These are phyloP conservation scores for Clusia tigrina DNA, from an alignment of 2,888 invertebrate species.

Conservation along the genomic window DNA sequence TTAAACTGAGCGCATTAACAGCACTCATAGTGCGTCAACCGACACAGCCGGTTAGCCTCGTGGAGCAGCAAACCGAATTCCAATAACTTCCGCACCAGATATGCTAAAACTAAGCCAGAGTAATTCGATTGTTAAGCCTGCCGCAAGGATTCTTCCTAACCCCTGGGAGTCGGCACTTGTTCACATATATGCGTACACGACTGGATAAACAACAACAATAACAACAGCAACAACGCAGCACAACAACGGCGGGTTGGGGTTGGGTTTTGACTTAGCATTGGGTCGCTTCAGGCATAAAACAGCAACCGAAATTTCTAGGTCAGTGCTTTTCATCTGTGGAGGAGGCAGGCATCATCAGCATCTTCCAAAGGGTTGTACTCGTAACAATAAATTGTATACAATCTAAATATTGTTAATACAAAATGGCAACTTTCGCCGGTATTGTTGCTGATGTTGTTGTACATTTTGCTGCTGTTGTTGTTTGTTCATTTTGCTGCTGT, in stretches of 20 bases:
- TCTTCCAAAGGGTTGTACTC: not conserved
- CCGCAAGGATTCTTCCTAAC: not conserved
- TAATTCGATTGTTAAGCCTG: not conserved
- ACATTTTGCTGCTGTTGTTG: not conserved
- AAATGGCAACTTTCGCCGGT: not conserved
- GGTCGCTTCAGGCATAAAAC: not conserved
- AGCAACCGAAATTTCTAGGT: constrained; percentile 53
- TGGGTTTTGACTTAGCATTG: too few relatives aligned
- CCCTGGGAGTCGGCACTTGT: too few relatives aligned
- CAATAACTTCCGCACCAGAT: not conserved
- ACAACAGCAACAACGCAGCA: too few relatives aligned
- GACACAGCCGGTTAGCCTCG: too few relatives aligned
- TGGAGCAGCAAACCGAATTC: too few relatives aligned
- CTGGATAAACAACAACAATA: too few relatives aligned
- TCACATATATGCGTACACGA: too few relatives aligned
- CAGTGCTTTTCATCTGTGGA: constrained; percentile 44
- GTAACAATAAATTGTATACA: not conserved
- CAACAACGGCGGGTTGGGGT: too few relatives aligned
- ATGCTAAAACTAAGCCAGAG: not conserved
- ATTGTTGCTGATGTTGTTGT: not conserved
- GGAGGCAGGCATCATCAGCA: not conserved
- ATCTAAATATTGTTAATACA: not conserved
- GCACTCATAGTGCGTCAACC: too few relatives aligned
- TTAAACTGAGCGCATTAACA: not conserved
- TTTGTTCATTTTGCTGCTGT: not conserved